These are phyloP conservation scores for Brienomyrus brachyistius DNA, from an alignment of 2,113 vertebrate genomes.

Conservation along the genomic window DNA sequence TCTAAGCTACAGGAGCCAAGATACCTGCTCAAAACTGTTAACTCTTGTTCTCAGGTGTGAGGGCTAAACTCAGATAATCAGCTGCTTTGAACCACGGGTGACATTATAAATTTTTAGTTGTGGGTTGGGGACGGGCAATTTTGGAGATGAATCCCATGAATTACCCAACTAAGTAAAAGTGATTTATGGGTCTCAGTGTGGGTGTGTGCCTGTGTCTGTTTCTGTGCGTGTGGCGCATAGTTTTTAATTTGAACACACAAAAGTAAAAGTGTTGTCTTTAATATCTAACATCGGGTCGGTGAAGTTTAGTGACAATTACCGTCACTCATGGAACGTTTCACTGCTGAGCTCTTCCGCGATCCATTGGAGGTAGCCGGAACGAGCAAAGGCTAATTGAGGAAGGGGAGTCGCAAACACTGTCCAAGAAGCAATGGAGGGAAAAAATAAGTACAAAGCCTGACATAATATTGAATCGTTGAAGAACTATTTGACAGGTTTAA, in stretches of 20 bases:
- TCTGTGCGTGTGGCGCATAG: neutral
- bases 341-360: neutral
- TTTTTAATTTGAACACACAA: neutral
- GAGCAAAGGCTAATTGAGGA: neutral
- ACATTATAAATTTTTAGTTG: neutral
- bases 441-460: neutral
- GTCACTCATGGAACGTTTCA: neutral
- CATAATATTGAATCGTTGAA: neutral
- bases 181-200: neutral
- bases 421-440: neutral
- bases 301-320: neutral
- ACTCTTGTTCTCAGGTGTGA: neutral
- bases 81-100: neutral
- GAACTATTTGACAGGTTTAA: neutral
- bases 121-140: neutral
- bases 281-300: neutral
- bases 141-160: neutral
- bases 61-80: neutral
- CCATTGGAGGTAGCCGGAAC: neutral
- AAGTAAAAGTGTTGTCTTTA: neutral
- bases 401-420: neutral
- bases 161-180: neutral
- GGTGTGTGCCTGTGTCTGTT: neutral
- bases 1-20: neutral
- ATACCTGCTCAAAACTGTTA: neutral